Base-by-base conservation (phyloP, 2,888 invertebrate genomes). In the Phaedon cochleariae region DNA sequence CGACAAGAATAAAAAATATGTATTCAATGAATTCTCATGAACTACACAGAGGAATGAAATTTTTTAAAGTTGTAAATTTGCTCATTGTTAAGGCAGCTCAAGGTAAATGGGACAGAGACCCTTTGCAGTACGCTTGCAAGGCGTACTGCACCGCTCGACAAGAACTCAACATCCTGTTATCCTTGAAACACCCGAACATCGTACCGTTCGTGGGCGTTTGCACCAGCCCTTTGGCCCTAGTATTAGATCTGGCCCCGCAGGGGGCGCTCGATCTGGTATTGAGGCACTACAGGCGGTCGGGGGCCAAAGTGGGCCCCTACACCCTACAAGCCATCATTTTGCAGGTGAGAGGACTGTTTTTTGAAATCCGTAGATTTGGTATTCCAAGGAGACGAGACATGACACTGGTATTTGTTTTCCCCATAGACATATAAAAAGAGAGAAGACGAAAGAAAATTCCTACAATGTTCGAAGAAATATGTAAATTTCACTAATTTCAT, bases 141-240 rank as follows among this genome's bases (percentile, higher is more conserved):
- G 97, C 98, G 0, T 98, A 99, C 85, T 95, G 96, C 81, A 97
- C 96, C 0, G 95, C 97, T 1, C 87, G 98, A 17, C 97, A 97
- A 83, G 98, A 99, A 84, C 85, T 98, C 61, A 91, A 93, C 75
- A 96, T 98, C 69, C 85, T 99, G 54, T 82, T 92, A 59, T 90
- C 92, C 6, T 87, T 98, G 59, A 88, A 92, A 58, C 98, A 99
- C 85, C 88, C 93, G 1, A 93, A 98, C 85, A 96, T 98, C 69
- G 94, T 98, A 59, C 94, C 96, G 2, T 87, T 98, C 71, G 89
- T 96, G 34, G 98, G 97, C 0, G 92, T 96, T 59, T 96, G 96
- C 74, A 90, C 92, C 1, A 91, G 92, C 72, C 98, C 98, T 0
- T 83, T 98, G 37, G 93, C 96, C 2, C 85, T 98, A 67, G 90